phyloP scores from a whole-genome alignment of 2,113 vertebrate species.

The Pseudorectes ferrugineus region DNA sequence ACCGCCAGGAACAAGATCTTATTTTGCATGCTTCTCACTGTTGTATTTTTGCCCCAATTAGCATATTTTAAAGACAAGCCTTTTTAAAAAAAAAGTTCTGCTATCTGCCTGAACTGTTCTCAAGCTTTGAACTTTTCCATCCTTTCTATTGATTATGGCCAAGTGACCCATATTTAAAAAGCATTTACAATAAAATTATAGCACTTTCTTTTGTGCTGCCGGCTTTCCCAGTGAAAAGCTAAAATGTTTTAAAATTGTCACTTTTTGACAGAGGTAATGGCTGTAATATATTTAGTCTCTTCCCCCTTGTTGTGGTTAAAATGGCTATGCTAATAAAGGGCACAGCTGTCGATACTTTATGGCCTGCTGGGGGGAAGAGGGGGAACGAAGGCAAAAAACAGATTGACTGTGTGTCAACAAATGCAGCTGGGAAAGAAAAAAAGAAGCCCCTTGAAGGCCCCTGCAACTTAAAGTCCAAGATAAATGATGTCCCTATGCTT shows the following conservation, averaged over 20 bases:
- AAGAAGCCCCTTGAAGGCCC: slow-evolving; percentile 81
- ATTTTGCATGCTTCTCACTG: slow-evolving; percentile 40
- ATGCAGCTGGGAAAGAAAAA: slow-evolving; percentile 90
- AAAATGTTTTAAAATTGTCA: slow-evolving; percentile 90
- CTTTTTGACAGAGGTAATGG: slow-evolving; percentile 86
- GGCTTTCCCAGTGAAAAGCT: slow-evolving; percentile 76
- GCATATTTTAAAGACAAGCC: slow-evolving; percentile 63
- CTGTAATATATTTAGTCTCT: slow-evolving; percentile 84
- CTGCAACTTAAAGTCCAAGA: slow-evolving; percentile 74
- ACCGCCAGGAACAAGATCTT: slow-evolving; percentile 11
- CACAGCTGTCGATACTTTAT: slow-evolving; percentile 98
- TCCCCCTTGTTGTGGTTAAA: slow-evolving; percentile 66
- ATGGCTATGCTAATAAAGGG: slow-evolving; percentile 88
- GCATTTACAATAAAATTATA: slow-evolving; percentile 85
- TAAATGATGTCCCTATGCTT: slow-evolving; percentile 76
- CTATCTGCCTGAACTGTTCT: slow-evolving; percentile 43
- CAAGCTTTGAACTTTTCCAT: slow-evolving; percentile 64
- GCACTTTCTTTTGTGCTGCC: slow-evolving; percentile 70
- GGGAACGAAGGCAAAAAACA: slow-evolving; percentile 71
- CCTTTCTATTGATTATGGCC: slow-evolving; percentile 53
- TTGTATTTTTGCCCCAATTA: slow-evolving; percentile 52
- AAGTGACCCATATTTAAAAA: slow-evolving; percentile 86
- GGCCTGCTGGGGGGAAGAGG: slow-evolving; percentile 69
- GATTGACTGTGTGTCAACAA: slow-evolving; percentile 97
- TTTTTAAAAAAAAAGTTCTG: background rate